A percentile compares a stretch with the other conserved stretches of the same genome.
These are phyloP conservation scores for Bucco capensis DNA, from an alignment of 2,113 vertebrate genomes.

Conservation along the genomic window DNA sequence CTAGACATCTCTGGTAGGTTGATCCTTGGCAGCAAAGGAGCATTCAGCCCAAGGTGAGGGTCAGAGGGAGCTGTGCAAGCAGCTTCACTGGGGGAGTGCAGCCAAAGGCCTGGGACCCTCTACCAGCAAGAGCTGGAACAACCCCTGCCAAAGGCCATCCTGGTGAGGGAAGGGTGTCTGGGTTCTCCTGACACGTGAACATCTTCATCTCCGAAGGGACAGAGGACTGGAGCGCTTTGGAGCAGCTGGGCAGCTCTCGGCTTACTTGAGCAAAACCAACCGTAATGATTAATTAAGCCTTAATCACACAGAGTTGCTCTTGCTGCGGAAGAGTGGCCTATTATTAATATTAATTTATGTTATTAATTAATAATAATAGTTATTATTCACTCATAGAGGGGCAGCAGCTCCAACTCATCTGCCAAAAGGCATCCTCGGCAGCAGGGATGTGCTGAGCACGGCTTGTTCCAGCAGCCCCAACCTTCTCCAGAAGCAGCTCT, in stretches of 20 bases:
- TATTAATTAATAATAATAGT: constrained; percentile 14
- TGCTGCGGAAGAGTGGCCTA: background rate
- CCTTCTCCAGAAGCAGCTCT: too few species aligned
- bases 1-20: accelerated
- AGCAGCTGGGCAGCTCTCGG: background rate
- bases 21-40: too few species aligned
- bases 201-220: background rate
- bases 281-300: constrained; percentile 28
- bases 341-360: constrained; percentile 35
- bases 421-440: accelerated
- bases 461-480: accelerated
- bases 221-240: background rate
- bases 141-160: accelerated
- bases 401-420: background rate
- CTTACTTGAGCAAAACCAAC: constrained; percentile 26
- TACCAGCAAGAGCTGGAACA: accelerated
- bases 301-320: background rate
- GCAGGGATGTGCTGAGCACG: accelerated
- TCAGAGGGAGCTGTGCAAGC: background rate
- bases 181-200: background rate
- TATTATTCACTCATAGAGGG: background rate
- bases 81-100: accelerated
- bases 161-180: background rate
- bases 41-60: accelerated
- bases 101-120: background rate